Conservation (phyloP, 2,113 vertebrate genomes). For the Menura novaehollandiae region DNA sequence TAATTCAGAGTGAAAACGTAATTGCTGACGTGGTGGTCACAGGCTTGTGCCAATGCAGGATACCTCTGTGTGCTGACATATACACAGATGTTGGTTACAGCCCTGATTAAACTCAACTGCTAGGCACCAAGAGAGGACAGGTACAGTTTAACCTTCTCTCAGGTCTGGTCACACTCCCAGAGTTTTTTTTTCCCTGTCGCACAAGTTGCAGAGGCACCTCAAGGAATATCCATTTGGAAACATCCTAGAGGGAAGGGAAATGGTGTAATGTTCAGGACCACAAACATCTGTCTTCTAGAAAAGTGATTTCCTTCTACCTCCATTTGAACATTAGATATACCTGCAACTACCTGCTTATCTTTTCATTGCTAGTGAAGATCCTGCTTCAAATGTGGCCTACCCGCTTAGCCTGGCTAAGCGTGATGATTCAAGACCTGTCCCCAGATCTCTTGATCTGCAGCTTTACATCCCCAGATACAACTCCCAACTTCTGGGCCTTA, state of each 20-base stretch:
- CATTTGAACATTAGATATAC: background rate
- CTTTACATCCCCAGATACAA: background rate
- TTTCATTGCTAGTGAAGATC: background rate
- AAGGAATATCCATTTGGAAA: background rate
- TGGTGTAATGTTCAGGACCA: background rate
- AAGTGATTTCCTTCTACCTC: background rate
- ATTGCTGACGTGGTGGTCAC: background rate
- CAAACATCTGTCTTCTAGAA: background rate
- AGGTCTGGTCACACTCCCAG: background rate
- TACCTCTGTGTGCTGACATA: background rate
- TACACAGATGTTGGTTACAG: background rate
- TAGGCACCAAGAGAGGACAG: background rate
- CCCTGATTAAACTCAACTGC: background rate
- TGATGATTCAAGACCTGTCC: background rate
- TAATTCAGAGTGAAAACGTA: background rate
- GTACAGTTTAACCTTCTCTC: background rate
- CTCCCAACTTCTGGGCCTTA: background rate
- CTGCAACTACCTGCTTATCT: background rate
- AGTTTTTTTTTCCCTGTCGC: background rate
- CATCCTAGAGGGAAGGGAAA: background rate
- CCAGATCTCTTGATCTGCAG: background rate
- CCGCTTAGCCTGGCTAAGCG: background rate
- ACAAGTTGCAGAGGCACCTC: background rate
- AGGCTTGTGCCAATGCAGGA: background rate
- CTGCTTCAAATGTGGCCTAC: background rate